Evolutionary conservation across 2,888 invertebrate genomes (phyloP), one percentile per base, ranked within the genome.

Genomic region (Muschampia plurimacula): DNA sequence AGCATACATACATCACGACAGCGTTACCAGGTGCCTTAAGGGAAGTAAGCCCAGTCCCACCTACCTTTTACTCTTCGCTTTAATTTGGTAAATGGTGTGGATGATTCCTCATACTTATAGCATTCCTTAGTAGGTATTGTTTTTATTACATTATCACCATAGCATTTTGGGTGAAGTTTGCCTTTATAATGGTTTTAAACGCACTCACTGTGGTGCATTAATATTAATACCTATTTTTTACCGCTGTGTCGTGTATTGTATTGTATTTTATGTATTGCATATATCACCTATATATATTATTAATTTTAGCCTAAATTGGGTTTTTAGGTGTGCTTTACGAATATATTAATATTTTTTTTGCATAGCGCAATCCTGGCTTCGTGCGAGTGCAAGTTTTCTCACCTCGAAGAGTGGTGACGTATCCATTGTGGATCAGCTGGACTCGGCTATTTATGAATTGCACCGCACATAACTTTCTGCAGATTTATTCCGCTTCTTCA

Each of bases 11-110:
- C 5, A 49, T 49, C 7, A 49, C n/a, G 49, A 49, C 49, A 49
- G 49, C 49, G n/a, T 15, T 6, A n/a, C 46, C 13, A 46, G 46
- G 13, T 46, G 46, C 15, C 49, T 49, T n/a, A 12, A 49, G 49
- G 49, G 49, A n/a, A 49, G 49, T 49, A 49, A 49, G 49, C 49
- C 49, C 49, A 49, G 49, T 49, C 49, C 49, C n/a, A 49, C 49
- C 49, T 49, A 10, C 7, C n/a, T 49, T 49, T 41, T 41, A 7
- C 15, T 49, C n/a, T 49, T 49, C 49, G 49, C 49, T 12, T 49
- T 49, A 15, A 49, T 49, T 49, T 49, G 49, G n/a, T 49, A 12
- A 4, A 49, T 49, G 15, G 49, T 49, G 49, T 49, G 49, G 49
- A 49, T 49, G n/a, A 12, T 49, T 49, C 15, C 49, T 49, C 7